Conservation (phyloP, 2,888 invertebrate species). For the Drosophila pegasa region DNA sequence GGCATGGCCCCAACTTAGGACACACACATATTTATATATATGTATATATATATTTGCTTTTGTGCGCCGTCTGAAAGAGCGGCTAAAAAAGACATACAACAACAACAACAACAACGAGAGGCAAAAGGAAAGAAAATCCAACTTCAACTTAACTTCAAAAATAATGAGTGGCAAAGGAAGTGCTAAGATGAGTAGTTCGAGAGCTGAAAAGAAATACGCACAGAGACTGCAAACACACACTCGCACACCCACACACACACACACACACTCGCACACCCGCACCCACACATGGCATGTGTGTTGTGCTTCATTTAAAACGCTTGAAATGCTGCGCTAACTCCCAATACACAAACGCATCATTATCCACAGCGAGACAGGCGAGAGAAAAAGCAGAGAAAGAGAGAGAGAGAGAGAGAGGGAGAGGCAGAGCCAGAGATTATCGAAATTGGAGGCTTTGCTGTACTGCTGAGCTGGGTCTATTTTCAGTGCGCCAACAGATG, state of each 20-base stretch:
- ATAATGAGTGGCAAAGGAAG: slow-evolving; percentile 53
- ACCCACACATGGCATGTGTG: slow-evolving; percentile 2
- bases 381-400: background rate
- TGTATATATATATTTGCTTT: slow-evolving; percentile 34
- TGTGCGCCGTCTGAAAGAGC: slow-evolving; percentile 43
- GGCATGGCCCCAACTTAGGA: slow-evolving; percentile 12
- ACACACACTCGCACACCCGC: background rate
- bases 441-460: slow-evolving; percentile 12
- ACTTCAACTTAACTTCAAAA: slow-evolving; percentile 53
- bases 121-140: slow-evolving; percentile 25
- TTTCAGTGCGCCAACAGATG: slow-evolving; percentile 15
- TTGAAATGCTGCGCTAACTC: slow-evolving; percentile 62
- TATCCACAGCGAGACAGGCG: slow-evolving; percentile 45
- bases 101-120: background rate
- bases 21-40: background rate
- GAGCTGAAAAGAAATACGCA: slow-evolving; percentile 16
- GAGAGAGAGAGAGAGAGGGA: background rate
- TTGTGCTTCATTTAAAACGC: slow-evolving; percentile 52
- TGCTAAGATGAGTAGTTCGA: slow-evolving; percentile 38
- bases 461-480: slow-evolving; percentile 23
- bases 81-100: slow-evolving; percentile 19
- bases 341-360: slow-evolving; percentile 76
- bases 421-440: background rate
- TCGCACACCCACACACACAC: background rate
- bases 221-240: background rate